phyloP scores from a whole-genome alignment of 1,140 invertebrate genomes.

The Thaumetopoea pityocampa region DNA sequence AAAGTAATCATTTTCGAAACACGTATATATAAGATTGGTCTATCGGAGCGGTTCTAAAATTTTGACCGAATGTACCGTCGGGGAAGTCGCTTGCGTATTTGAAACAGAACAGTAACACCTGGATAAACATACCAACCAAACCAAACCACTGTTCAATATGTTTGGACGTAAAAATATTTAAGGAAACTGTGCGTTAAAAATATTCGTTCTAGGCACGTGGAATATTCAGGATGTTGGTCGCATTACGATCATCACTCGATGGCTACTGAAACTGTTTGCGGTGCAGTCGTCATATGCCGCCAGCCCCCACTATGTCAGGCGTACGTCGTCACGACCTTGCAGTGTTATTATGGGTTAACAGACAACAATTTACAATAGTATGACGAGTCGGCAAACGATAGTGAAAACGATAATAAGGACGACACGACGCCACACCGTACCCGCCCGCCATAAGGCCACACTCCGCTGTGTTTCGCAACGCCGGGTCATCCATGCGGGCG shows the following conservation, averaged over 20 bases:
- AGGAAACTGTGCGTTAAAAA: neutral
- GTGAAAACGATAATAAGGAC: conserved; percentile 54
- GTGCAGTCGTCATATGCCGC: conserved; percentile 43
- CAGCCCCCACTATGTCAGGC: conserved; percentile 40
- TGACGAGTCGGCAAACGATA: conserved; percentile 59
- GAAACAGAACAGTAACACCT: conserved; percentile 16
- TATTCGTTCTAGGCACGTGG: neutral
- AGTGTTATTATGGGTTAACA: conserved; percentile 67
- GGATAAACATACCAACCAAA: conserved; percentile 23
- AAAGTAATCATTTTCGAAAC: neutral
- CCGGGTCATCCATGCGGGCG: conserved; percentile 28
- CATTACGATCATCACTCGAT: conserved; percentile 15
- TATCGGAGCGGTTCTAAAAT: no score
- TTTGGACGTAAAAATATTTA: neutral
- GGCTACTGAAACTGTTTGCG: conserved; percentile 51
- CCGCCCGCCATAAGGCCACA: no score
- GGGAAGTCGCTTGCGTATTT: conserved; percentile 11
- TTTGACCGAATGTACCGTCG: conserved; percentile 23
- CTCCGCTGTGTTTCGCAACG: conserved; percentile 41
- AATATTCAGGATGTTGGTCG: neutral
- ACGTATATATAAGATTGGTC: neutral
- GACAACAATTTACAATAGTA: conserved; percentile 65
- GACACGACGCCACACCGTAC: conserved; percentile 37
- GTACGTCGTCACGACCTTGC: conserved; percentile 49
- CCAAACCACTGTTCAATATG: no score